These are phyloP conservation scores for Axinella damicornis DNA, from an alignment of 37 sponge, comb jelly and placozoan species.

Conservation along the genomic window DNA sequence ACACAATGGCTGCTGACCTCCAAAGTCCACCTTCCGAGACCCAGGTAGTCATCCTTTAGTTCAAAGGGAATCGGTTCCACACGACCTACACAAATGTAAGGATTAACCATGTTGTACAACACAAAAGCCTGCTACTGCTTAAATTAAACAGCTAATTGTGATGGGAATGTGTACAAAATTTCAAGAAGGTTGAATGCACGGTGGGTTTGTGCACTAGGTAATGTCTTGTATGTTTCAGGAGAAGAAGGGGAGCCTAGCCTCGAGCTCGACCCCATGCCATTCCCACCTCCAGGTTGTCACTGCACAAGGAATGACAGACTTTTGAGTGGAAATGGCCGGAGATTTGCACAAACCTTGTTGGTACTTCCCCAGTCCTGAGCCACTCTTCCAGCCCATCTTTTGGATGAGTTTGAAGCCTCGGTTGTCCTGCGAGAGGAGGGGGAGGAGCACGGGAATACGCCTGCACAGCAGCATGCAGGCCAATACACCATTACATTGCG, in stretches of 20 bases:
- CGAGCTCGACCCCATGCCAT: too few species aligned
- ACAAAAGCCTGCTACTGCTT: too few species aligned
- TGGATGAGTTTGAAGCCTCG: conserved; percentile 81
- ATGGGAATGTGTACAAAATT: too few species aligned
- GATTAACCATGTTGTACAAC: too few species aligned
- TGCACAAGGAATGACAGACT: too few species aligned
- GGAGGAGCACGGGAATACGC: conserved; percentile 29
- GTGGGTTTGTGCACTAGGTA: too few species aligned
- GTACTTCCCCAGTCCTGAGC: conserved; percentile 79
- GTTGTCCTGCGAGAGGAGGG: conserved; percentile 68
- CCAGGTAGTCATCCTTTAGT: conserved; percentile 84
- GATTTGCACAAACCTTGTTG: conserved; percentile 58
- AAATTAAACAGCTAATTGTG: too few species aligned
- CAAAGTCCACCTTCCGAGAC: conserved; percentile 78
- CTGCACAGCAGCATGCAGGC: conserved; percentile 31
- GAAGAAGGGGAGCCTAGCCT: too few species aligned
- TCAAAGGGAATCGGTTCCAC: conserved; percentile 76
- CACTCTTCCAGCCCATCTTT: conserved; percentile 83
- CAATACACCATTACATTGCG: background rate
- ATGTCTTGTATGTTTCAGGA: too few species aligned
- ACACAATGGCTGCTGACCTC: conserved; percentile 57
- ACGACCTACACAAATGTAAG: conserved; percentile 62
- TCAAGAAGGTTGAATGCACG: too few species aligned
- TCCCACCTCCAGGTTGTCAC: too few species aligned
- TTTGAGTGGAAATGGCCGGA: too few species aligned